These are phyloP conservation scores for Amblyjoppa proteus DNA, from an alignment of 2,888 invertebrate species.

Conservation along the genomic window DNA sequence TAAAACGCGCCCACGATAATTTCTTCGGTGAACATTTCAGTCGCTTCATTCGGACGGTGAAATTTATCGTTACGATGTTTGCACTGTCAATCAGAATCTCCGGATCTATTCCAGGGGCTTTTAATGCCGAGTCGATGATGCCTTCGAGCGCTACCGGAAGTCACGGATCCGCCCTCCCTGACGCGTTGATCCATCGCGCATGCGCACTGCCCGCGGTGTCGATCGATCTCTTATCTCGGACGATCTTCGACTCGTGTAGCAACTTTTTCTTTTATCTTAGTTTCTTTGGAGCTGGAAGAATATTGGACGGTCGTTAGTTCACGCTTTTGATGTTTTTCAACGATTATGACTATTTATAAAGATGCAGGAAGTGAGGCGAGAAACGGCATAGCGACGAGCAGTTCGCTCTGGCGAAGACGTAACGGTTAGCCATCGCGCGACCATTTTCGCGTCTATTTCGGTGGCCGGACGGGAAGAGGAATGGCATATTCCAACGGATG, in stretches of 20 bases:
- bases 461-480: slow-evolving; percentile 35
- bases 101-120: slow-evolving; percentile 41
- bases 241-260: background rate
- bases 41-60: background rate
- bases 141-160: slow-evolving; percentile 34
- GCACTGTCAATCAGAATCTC: slow-evolving; percentile 13
- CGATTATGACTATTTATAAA: slow-evolving; percentile 21
- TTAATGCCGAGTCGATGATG: slow-evolving; percentile 39
- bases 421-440: slow-evolving; percentile 23
- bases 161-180: background rate
- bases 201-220: background rate
- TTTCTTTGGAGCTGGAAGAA: background rate
- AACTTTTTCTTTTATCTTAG: background rate
- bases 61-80: slow-evolving; percentile 5
- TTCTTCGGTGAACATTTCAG: background rate
- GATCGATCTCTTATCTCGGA: background rate
- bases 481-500: slow-evolving; percentile 17
- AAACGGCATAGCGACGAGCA: background rate
- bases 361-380: background rate
- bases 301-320: background rate
- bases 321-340: slow-evolving; percentile 2
- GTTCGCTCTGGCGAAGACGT: slow-evolving; percentile 38
- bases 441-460: slow-evolving; percentile 55
- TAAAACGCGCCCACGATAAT: slow-evolving; percentile 33
- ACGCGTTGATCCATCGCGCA: background rate